Base-by-base conservation (phyloP, 2,113 vertebrate species). In the Cettia cetti region DNA sequence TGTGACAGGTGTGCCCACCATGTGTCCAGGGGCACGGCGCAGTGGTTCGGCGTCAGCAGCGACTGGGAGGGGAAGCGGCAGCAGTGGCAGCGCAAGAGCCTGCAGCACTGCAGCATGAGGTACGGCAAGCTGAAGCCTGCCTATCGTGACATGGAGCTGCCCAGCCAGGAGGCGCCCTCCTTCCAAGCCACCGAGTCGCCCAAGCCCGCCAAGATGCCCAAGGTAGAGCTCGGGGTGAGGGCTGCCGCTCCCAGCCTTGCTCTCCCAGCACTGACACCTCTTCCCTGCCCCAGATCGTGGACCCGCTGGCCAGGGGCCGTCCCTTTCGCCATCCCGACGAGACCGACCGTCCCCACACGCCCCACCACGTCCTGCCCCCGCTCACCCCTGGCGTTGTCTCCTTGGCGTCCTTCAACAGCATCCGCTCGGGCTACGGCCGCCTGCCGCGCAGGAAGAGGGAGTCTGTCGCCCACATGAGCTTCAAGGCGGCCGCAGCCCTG, bases 381-480 rank as follows among this genome's bases (percentile, higher is more conserved):
- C 20, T 98, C 85, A 99, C 99, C 7, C 99, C 99, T 0, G 99
- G 99, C 0, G 94, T 99, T 3, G 96, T 98, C 65, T 99, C 99
- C 10, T 98, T 99, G 78, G 97, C 97, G 2, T 99, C 99, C 71
- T 98, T 99, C 95, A 98, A 98, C 97, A 99, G 99, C 70, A 80
- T 98, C 83, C 98, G 98, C 87, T 99, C 99, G 0, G 98, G 98
- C 53, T 95, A 98, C 82, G 70, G 92, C 74, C 98, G 98, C 64
- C 96, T 98, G 65, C 98, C 98, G 0, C 98, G 96, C 72, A 98
- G 99, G 72, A 99, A 99, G 97, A 98, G 99, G 90, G 98, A 99
- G 63, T 99, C 99, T 0, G 99, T 99, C 0, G 99, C 99, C 11
- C 99, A 99, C 82, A 99, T 99, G 99, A 99, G 99, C 97, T 98